These are phyloP conservation scores for Theretra japonica DNA, from an alignment of 2,888 invertebrate genomes.

Conservation along the genomic window DNA sequence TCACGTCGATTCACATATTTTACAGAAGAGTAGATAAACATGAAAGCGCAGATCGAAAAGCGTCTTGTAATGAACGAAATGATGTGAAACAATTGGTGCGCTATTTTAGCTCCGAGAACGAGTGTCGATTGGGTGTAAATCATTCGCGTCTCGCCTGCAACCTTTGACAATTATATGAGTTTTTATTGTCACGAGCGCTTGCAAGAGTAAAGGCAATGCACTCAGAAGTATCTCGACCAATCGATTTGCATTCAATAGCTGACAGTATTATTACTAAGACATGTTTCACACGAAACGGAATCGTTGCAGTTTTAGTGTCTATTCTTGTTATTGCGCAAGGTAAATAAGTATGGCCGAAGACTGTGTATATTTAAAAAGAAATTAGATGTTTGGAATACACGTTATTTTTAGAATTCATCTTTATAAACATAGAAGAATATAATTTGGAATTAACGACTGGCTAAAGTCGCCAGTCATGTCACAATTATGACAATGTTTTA, in stretches of 20 bases:
- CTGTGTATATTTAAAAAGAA: neutral
- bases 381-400: too few relatives aligned
- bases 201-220: slow-evolving; percentile 27
- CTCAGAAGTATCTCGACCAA: slow-evolving; percentile 23
- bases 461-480: too few relatives aligned
- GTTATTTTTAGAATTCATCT: too few relatives aligned
- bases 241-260: slow-evolving; percentile 25
- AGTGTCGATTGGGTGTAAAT: slow-evolving; percentile 2
- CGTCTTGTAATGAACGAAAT: neutral
- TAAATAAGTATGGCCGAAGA: neutral
- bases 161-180: slow-evolving; percentile 12
- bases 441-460: too few relatives aligned
- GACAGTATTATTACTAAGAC: slow-evolving; percentile 6
- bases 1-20: too few relatives aligned
- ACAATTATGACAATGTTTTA: too few relatives aligned
- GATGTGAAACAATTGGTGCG: neutral
- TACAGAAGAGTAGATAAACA: too few relatives aligned
- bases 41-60: too few relatives aligned
- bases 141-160: slow-evolving; percentile 2
- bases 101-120: neutral
- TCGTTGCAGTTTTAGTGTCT: neutral
- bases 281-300: slow-evolving; percentile 13
- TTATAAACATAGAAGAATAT: too few relatives aligned
- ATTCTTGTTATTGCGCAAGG: neutral
- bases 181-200: slow-evolving; percentile 19